These are phyloP conservation scores for Bilobella aurantiaca DNA, from an alignment of 1,140 invertebrate genomes.

Conservation along the genomic window DNA sequence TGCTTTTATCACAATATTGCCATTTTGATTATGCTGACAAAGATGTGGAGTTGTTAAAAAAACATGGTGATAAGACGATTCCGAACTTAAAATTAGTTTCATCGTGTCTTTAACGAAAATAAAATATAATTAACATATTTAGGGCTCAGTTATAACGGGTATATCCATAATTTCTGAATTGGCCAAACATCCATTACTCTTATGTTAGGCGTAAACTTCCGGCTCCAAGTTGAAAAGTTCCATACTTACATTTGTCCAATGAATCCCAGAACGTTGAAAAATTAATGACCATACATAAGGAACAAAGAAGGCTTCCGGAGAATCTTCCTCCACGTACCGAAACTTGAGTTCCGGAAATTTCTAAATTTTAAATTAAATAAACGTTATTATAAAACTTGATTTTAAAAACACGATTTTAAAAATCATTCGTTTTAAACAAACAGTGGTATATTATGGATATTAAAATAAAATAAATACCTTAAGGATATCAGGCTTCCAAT, in stretches of 20 bases:
- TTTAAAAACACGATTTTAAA: slow-evolving; percentile 38
- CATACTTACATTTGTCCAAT: slow-evolving; percentile 53
- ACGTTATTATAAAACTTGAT: no score
- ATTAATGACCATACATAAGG: slow-evolving; percentile 96
- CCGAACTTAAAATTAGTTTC: no score
- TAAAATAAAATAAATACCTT: slow-evolving; percentile 51
- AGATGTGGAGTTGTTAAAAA: no score
- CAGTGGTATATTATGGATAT: background rate
- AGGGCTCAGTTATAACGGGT: no score
- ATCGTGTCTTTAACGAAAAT: no score
- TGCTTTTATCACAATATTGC: no score
- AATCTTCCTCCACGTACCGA: slow-evolving; percentile 97
- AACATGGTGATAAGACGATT: no score
- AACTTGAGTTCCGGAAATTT: slow-evolving; percentile 98
- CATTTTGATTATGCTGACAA: no score
- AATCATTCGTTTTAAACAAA: background rate
- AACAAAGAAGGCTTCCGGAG: slow-evolving; percentile 98
- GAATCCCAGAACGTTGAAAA: slow-evolving; percentile 63
- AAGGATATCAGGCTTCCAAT: slow-evolving; percentile 65
- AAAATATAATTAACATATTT: no score
- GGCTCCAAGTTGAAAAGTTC: slow-evolving; percentile 39
- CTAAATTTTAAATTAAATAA: no score
- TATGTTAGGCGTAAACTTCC: slow-evolving; percentile 11
- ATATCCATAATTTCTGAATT: no score
- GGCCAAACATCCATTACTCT: no score